Evolutionary conservation across 2,888 invertebrate genomes (phyloP), one percentile per base, ranked within the genome.

Genomic region (Euclidia mi): DNA sequence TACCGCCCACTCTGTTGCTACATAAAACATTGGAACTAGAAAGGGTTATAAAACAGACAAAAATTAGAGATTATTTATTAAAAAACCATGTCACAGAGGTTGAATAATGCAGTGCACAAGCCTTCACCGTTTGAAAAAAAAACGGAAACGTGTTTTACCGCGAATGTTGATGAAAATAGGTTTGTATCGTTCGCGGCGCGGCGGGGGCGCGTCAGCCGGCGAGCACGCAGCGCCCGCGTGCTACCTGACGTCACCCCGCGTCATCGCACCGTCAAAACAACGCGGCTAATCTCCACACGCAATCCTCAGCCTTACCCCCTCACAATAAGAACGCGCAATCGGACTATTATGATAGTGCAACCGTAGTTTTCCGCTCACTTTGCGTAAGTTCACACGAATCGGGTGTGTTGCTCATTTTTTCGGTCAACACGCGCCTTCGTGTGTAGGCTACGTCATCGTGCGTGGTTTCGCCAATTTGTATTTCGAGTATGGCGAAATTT

Each of bases 191-290:
- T n/a, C n/a, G 64, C 68, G 67, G 74, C 65, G 65, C 68, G 73
- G 88, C 88, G 89, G 91, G 90, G 91, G 90, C 88, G 87, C 89
- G 90, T 84, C 90, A 81, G 79, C 63, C 78, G 42, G 7, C 70
- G 71, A 74, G 50, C 91, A 91, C 87, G 91, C 87, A 58, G 56
- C 42, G 65, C 42, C 50, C 31, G 87, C 91, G 88, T 92, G 91
- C 57, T 56, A 56, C 48, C 59, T 88, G 88, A 91, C 92, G 92
- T 91, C 89, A 90, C 20, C 17, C 71, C 79, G 77, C 92, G 92
- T 92, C 92, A 92, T 70, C 20, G 47, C 65, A 52, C 74, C 85
- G 76, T 79, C 78, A 79, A 80, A 84, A 83, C 79, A 81, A 66
- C 62, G 46, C 66, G 65, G 10, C 56, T 50, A 55, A 52, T 44